Conservation (phyloP, 2,888 invertebrate species). For the Drosophila meridionalis region DNA sequence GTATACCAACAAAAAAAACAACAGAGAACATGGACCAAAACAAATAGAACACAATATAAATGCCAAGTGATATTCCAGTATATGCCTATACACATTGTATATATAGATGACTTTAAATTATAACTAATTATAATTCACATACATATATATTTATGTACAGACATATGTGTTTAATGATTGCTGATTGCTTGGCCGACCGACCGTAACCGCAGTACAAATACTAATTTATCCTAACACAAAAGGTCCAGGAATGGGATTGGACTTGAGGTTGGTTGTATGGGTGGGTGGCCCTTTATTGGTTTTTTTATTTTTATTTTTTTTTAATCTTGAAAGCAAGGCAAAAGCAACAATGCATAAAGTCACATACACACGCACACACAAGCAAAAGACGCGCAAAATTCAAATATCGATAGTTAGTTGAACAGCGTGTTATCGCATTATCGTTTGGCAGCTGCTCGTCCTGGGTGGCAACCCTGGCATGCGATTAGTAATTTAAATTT, state of each 20-base stretch:
- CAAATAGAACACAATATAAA: conserved; percentile 17
- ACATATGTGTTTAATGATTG: conserved; percentile 4
- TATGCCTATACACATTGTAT: neutral
- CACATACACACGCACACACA: conserved; percentile 15
- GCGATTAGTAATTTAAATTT: conserved; percentile 47
- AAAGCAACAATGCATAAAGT: conserved; percentile 31
- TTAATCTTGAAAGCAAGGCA: conserved; percentile 12
- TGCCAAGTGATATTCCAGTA: conserved; percentile 13
- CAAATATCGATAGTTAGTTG: conserved; percentile 26
- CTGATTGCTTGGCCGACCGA: conserved; percentile 1
- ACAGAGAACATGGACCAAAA: conserved; percentile 17
- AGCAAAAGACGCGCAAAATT: conserved; percentile 9
- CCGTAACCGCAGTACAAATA: neutral
- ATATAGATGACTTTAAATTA: neutral
- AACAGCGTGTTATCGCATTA: conserved; percentile 16
- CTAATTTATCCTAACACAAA: conserved; percentile 1
- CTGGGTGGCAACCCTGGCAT: conserved; percentile 39
- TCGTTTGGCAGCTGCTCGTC: conserved; percentile 19
- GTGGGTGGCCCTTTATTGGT: no score
- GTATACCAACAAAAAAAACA: conserved; percentile 6
- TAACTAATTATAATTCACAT: neutral
- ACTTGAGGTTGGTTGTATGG: neutral
- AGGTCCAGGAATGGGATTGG: neutral
- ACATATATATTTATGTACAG: neutral
- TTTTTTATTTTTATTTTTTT: neutral